Evolutionary conservation across 2,113 vertebrate genomes (phyloP), one percentile per base, ranked within the genome.

Genomic region (Phainopepla nitens): DNA sequence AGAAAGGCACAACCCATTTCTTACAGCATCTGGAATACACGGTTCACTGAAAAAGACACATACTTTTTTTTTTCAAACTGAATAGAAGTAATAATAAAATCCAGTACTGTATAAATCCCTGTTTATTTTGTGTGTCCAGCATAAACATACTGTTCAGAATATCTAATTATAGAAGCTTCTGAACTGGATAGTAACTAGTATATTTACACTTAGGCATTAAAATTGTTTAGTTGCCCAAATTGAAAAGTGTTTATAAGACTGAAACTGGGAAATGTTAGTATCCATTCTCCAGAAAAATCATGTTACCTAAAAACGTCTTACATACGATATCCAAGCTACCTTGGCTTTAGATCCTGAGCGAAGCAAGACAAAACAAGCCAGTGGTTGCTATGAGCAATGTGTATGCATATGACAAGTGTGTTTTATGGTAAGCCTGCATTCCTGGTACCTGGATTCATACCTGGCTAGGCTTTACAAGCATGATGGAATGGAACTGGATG

Each of bases 361-460:
- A 88, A 72, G 36, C 24, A 20, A 96, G 90, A 71, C 73, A 68
- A 68, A 95, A 93, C 78, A 93, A 93, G 75, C 6, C 64, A 56
- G 69, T 78, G 61, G 73, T 89, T 95, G 60, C 65, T 75, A 54
- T 84, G 65, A 78, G 70, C 73, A 60, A 44, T 56, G 31, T 75
- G 61, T 82, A 36, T 47, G 45, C 36, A 23, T 76, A 60, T 57
- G 72, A 84, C 90, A 91, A 84, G 44, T 29, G 15, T 84, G 64
- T 87, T 87, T 87, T 66, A 13, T 76, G 50, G 31, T 44, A 71
- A 69, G 54, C 50, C 44, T 78, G 65, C 87, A 87, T 95, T 94
- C 81, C 56, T 94, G 27, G 13, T 75, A 84, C 65, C 70, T 87
- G 73, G 65, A 44, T 90, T 95, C 84, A 93, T 93, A 87, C 82